phyloP scores from a whole-genome alignment of 2,888 invertebrate species.

The Podotricha telesiphe region DNA sequence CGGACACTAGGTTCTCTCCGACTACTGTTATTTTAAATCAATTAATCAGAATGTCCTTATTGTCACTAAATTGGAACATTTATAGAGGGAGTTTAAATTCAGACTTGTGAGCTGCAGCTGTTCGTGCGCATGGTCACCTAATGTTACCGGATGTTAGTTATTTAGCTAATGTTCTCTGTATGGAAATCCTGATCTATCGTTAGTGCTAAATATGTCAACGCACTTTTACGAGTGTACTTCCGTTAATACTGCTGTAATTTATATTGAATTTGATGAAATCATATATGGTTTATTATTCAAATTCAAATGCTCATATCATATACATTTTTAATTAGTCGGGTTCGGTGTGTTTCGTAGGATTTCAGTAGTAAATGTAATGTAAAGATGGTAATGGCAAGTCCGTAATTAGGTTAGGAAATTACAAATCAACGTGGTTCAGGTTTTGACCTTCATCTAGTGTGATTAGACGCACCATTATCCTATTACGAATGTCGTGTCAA shows the following conservation, averaged over 20 bases:
- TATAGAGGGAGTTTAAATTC: neutral
- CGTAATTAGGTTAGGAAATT: slow-evolving; percentile 28
- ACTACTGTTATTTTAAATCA: neutral
- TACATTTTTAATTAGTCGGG: neutral
- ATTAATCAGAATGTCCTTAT: neutral
- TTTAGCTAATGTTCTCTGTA: slow-evolving; percentile 54
- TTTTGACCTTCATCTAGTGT: slow-evolving; percentile 47
- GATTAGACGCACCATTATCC: slow-evolving; percentile 57
- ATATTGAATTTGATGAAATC: neutral
- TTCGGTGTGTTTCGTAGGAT: neutral
- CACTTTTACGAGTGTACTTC: slow-evolving; percentile 17
- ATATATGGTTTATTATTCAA: neutral
- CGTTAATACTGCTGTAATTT: slow-evolving; percentile 9
- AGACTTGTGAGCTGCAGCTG: slow-evolving; percentile 4
- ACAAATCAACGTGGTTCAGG: slow-evolving; percentile 37
- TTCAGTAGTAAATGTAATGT: neutral
- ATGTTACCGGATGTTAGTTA: slow-evolving; percentile 65
- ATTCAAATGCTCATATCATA: too few species aligned
- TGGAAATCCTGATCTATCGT: slow-evolving; percentile 26
- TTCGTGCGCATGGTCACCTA: slow-evolving; percentile 61
- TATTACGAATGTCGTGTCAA: slow-evolving; percentile 50
- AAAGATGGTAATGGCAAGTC: slow-evolving; percentile 1
- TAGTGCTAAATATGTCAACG: slow-evolving; percentile 21
- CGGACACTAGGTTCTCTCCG: too few species aligned
- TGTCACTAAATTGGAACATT: neutral